These are phyloP conservation scores for Hyphantria cunea DNA, from an alignment of 1,140 invertebrate species.

Conservation along the genomic window DNA sequence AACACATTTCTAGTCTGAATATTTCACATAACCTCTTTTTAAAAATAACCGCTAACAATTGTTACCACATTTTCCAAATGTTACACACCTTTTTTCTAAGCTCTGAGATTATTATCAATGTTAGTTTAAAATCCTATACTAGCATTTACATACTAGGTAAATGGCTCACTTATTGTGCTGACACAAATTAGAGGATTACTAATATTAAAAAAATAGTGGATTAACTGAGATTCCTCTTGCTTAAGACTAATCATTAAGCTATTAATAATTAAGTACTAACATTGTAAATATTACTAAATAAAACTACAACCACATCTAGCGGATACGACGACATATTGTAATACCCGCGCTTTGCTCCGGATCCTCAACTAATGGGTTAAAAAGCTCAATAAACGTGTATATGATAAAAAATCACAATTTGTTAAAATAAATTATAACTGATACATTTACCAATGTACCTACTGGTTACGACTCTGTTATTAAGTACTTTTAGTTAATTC, in stretches of 20 bases:
- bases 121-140: conserved; percentile 33
- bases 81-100: conserved; percentile 42
- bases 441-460: too few relatives aligned
- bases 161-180: conserved; percentile 46
- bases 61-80: conserved; percentile 30
- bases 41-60: conserved; percentile 34
- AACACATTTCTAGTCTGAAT: conserved; percentile 57
- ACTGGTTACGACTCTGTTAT: too few relatives aligned
- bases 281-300: conserved; percentile 11
- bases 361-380: too few relatives aligned
- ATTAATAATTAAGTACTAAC: conserved; percentile 28
- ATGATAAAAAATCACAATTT: too few relatives aligned
- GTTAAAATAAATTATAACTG: too few relatives aligned
- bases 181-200: conserved; percentile 33
- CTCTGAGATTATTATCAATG: conserved; percentile 55
- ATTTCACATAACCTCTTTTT: conserved; percentile 23
- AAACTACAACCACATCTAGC: too few relatives aligned
- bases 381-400: too few relatives aligned
- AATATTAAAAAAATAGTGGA: conserved; percentile 44
- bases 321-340: too few relatives aligned
- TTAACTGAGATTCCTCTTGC: conserved; percentile 38
- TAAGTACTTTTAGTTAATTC: too few relatives aligned
- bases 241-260: conserved; percentile 26
- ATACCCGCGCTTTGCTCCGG: too few relatives aligned
- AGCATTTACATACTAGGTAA: conserved; percentile 41